These are phyloP conservation scores for Drosophila mimetica DNA, from an alignment of 2,888 invertebrate genomes.

Conservation along the genomic window DNA sequence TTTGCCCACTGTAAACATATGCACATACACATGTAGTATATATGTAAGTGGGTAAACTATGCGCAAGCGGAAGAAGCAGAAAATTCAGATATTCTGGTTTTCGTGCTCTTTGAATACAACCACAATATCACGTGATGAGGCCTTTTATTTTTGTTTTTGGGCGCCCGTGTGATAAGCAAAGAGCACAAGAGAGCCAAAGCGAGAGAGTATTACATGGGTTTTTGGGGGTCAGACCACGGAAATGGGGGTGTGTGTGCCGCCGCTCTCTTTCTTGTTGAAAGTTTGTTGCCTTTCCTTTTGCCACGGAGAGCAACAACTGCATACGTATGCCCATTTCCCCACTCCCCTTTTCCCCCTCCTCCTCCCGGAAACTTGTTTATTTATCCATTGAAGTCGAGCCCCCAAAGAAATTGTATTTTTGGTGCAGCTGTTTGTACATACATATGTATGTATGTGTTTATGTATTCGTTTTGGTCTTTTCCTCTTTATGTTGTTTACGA, in stretches of 20 bases:
- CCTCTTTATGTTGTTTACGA: conserved; percentile 23
- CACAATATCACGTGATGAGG: conserved; percentile 42
- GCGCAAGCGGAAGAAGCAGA: conserved; percentile 37
- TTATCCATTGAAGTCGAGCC: conserved; percentile 42
- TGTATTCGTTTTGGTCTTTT: conserved; percentile 4
- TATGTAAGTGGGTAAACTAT: conserved; percentile 18
- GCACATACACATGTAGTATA: background rate
- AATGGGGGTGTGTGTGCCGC: conserved; percentile 32
- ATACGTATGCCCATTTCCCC: conserved; percentile 2
- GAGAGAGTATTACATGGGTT: background rate
- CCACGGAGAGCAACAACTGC: conserved; percentile 29
- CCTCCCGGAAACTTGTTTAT: conserved; percentile 25
- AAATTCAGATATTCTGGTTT: conserved; percentile 27
- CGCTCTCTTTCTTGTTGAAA: conserved; percentile 15
- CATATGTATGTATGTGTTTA: background rate
- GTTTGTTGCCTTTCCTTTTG: conserved; percentile 29
- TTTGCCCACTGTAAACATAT: conserved; percentile 24
- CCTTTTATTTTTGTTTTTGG: conserved; percentile 15
- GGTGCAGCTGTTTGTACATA: conserved; percentile 24
- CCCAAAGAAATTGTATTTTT: conserved; percentile 42
- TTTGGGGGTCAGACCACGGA: conserved; percentile 32
- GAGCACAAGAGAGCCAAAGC: background rate
- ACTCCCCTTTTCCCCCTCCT: background rate
- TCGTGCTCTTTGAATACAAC: conserved; percentile 26
- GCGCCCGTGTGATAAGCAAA: background rate